Percentiles rank a stretch among this genome's conserved stretches.
phyloP scores from a whole-genome alignment of 92 coral and sea anemone genomes.

The Isaurus tuberculatus region DNA sequence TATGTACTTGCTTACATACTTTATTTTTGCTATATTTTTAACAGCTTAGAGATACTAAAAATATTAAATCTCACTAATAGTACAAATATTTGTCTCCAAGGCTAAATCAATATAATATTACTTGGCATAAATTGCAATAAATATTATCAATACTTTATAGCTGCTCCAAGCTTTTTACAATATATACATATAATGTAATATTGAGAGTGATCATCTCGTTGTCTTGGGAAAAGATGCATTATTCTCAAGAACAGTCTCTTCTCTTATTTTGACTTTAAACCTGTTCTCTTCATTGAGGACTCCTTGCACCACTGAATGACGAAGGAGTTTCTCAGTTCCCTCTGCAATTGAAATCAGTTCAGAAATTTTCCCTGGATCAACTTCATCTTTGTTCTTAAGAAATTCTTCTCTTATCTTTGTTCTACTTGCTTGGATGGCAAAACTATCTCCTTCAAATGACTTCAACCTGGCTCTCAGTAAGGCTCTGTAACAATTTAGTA shows the following conservation, averaged over 20 bases:
- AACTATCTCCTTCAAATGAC: slow-evolving; percentile 76
- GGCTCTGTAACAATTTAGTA: slow-evolving; percentile 85
- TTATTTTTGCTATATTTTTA: too few species aligned
- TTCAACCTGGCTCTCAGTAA: slow-evolving; percentile 83
- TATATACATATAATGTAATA: too few species aligned
- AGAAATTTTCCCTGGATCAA: slow-evolving; percentile 71
- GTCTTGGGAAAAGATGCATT: slow-evolving; percentile 82
- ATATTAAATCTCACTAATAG: too few species aligned
- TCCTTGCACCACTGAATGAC: slow-evolving; percentile 89
- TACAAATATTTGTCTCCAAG: too few species aligned
- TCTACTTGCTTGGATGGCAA: slow-evolving; percentile 83
- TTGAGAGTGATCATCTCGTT: not conserved
- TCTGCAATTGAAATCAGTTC: slow-evolving; percentile 81
- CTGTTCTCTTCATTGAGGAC: slow-evolving; percentile 60
- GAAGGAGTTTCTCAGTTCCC: slow-evolving; percentile 80
- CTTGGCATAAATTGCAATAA: too few species aligned
- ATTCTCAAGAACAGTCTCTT: slow-evolving; percentile 76
- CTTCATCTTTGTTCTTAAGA: slow-evolving; percentile 74
- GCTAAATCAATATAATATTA: too few species aligned
- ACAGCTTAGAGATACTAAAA: too few species aligned
- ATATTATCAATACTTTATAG: too few species aligned
- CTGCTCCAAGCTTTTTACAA: too few species aligned
- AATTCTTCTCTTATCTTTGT: slow-evolving; percentile 82
- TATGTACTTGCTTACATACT: too few species aligned
- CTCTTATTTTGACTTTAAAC: slow-evolving; percentile 66